Evolutionary conservation across 2,797 vertebrate species (phyloP).

Genomic region (Pseudochirops cupreus): DNA sequence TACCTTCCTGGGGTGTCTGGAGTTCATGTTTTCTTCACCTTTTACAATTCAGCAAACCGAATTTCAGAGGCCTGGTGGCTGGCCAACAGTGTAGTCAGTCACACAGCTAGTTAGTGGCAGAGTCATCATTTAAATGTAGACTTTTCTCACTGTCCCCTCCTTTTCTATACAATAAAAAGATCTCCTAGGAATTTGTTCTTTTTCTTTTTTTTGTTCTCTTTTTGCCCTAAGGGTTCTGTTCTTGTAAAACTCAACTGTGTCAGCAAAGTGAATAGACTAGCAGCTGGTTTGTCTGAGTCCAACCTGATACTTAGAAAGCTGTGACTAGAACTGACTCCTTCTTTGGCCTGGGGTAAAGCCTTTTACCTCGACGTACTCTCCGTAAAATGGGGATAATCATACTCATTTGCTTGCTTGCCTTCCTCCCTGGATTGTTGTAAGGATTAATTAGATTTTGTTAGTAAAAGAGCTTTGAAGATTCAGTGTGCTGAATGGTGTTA

Average conservation of each 20-base stretch:
- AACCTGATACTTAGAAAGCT: not conserved
- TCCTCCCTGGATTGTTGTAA: constrained; percentile 16
- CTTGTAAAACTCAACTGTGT: not conserved
- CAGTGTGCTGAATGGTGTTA: not conserved
- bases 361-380: not conserved
- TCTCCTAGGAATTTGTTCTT: not conserved
- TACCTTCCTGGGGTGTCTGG: not conserved
- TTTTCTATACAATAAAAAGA: not conserved
- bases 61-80: not conserved
- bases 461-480: constrained; percentile 60
- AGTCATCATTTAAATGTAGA: not conserved
- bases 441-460: constrained; percentile 21
- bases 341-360: not conserved
- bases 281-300: not conserved
- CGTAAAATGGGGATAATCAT: not conserved
- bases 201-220: not conserved
- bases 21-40: not conserved
- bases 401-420: constrained; percentile 32
- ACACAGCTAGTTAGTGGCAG: not conserved
- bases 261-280: not conserved
- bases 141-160: not conserved
- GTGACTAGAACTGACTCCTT: not conserved
- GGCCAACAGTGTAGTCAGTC: not conserved
- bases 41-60: not conserved
- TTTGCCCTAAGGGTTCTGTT: not conserved